These are phyloP conservation scores for Drosophila triauraria DNA, from an alignment of 1,140 invertebrate species.

Conservation along the genomic window DNA sequence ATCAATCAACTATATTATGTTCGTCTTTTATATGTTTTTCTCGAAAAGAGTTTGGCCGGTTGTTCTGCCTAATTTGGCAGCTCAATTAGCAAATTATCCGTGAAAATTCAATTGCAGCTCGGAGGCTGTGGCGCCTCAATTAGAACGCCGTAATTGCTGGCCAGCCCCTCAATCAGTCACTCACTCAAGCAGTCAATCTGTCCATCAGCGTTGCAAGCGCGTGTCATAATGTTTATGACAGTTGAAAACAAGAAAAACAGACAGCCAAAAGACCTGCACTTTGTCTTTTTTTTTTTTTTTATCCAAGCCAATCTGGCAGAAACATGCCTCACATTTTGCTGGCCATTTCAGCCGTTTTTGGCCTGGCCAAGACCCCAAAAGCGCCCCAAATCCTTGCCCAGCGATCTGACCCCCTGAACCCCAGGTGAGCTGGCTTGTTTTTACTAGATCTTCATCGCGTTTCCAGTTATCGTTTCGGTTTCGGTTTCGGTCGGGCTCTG, in stretches of 20 bases:
- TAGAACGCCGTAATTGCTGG: conserved; percentile 41
- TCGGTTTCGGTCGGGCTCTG: conserved; percentile 6
- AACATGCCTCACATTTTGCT: conserved; percentile 15
- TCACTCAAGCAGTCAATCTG: conserved; percentile 34
- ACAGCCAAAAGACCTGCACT: conserved; percentile 15
- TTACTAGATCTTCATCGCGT: conserved; percentile 36
- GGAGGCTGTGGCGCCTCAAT: conserved; percentile 52
- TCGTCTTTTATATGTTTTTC: background rate
- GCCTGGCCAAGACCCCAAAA: conserved; percentile 68
- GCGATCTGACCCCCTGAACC: conserved; percentile 27
- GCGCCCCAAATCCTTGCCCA: conserved; percentile 43
- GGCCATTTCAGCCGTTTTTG: conserved; percentile 8
- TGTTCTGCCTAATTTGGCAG: conserved; percentile 35
- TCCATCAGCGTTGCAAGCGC: conserved; percentile 23
- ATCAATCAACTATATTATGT: background rate
- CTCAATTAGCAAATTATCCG: conserved; percentile 44
- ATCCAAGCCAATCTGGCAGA: conserved; percentile 15
- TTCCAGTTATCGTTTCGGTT: conserved; percentile 34
- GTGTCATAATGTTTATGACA: conserved; percentile 60
- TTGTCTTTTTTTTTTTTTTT: conserved; percentile 1
- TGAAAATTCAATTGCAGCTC: conserved; percentile 58
- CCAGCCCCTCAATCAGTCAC: conserved; percentile 18
- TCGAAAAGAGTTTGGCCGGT: background rate
- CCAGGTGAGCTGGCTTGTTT: conserved; percentile 7
- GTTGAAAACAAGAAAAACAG: conserved; percentile 3